Evolutionary conservation across 2,888 invertebrate genomes (phyloP).

Genomic region (Drosophila stalkeri): DNA sequence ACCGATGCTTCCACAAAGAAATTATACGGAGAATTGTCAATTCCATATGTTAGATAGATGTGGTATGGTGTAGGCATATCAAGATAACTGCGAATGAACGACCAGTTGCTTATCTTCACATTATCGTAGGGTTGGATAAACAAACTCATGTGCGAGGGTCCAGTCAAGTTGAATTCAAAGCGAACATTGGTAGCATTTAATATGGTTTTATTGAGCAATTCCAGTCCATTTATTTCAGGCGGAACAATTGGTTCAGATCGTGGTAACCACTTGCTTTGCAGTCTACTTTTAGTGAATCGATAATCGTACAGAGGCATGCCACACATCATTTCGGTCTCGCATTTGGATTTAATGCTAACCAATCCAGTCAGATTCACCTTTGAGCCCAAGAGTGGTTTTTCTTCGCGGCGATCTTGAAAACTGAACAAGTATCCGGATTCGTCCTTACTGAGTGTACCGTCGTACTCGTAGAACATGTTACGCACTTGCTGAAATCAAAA

Average conservation of each 20-base stretch:
- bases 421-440: slow-evolving; percentile 86
- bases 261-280: slow-evolving; percentile 68
- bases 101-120: slow-evolving; percentile 72
- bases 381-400: slow-evolving; percentile 43
- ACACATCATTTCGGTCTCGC: slow-evolving; percentile 73
- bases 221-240: slow-evolving; percentile 63
- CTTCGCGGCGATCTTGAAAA: slow-evolving; percentile 84
- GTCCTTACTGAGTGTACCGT: slow-evolving; percentile 77
- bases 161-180: slow-evolving; percentile 68
- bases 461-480: slow-evolving; percentile 84
- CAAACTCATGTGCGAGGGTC: slow-evolving; percentile 77
- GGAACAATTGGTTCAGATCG: slow-evolving; percentile 52
- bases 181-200: slow-evolving; percentile 50
- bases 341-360: slow-evolving; percentile 55
- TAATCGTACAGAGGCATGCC: slow-evolving; percentile 75
- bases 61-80: slow-evolving; percentile 70
- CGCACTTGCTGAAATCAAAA: slow-evolving; percentile 84
- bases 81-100: slow-evolving; percentile 68
- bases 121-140: slow-evolving; percentile 71
- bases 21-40: slow-evolving; percentile 64
- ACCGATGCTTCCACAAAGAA: slow-evolving; percentile 73
- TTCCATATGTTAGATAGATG: slow-evolving; percentile 73
- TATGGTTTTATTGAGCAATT: slow-evolving; percentile 59
- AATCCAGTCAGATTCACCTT: slow-evolving; percentile 61
- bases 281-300: slow-evolving; percentile 53